These are phyloP conservation scores for Leptestheria dahalacensis DNA, from an alignment of 1,140 invertebrate species.

Conservation along the genomic window DNA sequence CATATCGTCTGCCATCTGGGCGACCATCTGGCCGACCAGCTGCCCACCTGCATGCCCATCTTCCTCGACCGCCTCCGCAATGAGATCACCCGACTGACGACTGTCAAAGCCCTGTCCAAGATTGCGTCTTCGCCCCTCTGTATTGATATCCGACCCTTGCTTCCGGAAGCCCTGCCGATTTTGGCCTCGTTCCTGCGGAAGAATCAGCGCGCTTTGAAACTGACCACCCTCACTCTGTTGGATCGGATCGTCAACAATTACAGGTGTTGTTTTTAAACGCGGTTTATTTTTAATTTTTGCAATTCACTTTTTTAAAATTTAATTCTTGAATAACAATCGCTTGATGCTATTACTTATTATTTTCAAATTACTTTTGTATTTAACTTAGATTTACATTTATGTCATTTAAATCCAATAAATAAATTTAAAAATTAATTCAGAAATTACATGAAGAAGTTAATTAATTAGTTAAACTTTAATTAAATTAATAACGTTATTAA, in stretches of 20 bases:
- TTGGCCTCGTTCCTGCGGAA: slow-evolving; percentile 88
- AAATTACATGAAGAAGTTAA: no score
- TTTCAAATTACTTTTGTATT: neutral
- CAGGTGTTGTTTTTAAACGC: no score
- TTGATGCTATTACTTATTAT: neutral
- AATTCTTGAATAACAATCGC: no score
- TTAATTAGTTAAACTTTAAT: no score
- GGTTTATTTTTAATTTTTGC: no score
- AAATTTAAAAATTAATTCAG: no score
- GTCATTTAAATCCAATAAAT: neutral
- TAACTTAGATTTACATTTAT: neutral
- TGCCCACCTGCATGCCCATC: slow-evolving; percentile 74
- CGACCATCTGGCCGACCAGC: slow-evolving; percentile 57
- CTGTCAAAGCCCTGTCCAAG: slow-evolving; percentile 88
- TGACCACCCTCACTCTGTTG: slow-evolving; percentile 75
- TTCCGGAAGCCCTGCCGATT: slow-evolving; percentile 77
- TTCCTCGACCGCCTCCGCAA: slow-evolving; percentile 87
- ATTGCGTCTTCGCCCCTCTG: slow-evolving; percentile 77
- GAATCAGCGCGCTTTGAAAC: slow-evolving; percentile 87
- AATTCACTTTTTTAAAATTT: no score
- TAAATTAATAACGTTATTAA: no score
- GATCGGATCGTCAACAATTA: slow-evolving; percentile 82
- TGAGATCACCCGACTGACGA: slow-evolving; percentile 90
- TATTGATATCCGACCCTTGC: slow-evolving; percentile 70
- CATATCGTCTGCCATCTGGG: slow-evolving; percentile 86